phyloP scores from a whole-genome alignment of 2,797 vertebrate genomes.

The Taeniopygia guttata region DNA sequence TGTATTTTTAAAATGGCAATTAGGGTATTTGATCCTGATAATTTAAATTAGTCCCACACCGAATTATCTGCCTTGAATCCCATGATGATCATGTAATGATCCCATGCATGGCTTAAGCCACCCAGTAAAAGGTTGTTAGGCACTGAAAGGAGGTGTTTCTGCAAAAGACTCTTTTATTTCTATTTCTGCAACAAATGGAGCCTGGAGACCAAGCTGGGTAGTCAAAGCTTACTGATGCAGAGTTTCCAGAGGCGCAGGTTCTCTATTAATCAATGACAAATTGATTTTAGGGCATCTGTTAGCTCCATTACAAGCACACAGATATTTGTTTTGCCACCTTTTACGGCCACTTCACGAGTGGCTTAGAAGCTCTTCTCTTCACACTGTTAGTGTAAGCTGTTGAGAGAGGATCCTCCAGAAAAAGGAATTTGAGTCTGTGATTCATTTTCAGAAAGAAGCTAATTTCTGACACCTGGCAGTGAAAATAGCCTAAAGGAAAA shows the following conservation, averaged over 20 bases:
- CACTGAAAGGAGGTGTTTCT: not conserved
- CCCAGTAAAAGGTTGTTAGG: not conserved
- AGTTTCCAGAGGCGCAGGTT: not conserved
- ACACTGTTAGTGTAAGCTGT: not conserved
- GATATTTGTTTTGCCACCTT: not conserved
- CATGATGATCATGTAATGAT: too few species aligned
- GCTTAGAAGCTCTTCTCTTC: not conserved
- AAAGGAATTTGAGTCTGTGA: not conserved
- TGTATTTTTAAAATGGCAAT: not conserved
- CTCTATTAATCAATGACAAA: not conserved
- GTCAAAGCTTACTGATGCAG: not conserved
- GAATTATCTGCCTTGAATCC: not conserved
- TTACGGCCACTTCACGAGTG: not conserved
- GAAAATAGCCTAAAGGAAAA: not conserved
- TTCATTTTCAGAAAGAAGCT: not conserved
- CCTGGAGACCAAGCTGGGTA: not conserved
- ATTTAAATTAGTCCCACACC: constrained; percentile 2
- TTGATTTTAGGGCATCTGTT: not conserved
- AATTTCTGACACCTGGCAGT: not conserved
- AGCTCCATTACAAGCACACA: not conserved
- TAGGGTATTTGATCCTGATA: not conserved
- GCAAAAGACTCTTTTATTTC: not conserved
- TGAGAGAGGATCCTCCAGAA: not conserved
- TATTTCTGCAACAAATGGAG: not conserved
- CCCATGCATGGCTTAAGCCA: not conserved